A percentile compares a stretch with the other conserved stretches of the same genome.
phyloP scores from a whole-genome alignment of 1,140 invertebrate species.

The Armadillidium nasatum region DNA sequence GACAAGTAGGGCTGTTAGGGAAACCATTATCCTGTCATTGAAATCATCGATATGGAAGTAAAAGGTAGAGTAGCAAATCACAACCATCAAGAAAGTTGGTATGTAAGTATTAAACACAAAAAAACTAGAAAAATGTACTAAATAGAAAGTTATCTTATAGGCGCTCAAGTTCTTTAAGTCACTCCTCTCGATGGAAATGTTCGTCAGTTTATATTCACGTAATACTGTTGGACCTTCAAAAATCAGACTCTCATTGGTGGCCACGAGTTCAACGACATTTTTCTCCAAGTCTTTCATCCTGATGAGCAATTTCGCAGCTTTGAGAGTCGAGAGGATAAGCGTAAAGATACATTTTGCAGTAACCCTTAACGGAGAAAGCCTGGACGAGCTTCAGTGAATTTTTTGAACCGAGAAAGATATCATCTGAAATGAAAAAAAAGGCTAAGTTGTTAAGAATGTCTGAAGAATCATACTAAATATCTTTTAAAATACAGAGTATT shows the following conservation, averaged over 20 bases:
- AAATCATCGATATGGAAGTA: constrained; percentile 42
- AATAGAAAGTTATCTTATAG: constrained; percentile 25
- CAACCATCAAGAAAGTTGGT: constrained; percentile 44
- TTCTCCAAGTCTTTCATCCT: constrained; percentile 31
- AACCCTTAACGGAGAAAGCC: constrained; percentile 26
- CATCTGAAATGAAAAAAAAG: no score
- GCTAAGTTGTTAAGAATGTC: no score
- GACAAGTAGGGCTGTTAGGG: no score
- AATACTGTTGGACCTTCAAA: constrained; percentile 33
- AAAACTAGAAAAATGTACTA: constrained; percentile 40
- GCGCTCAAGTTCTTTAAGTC: constrained; percentile 37
- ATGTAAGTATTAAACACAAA: constrained; percentile 40
- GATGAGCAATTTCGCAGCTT: constrained; percentile 28
- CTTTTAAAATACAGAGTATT: no score
- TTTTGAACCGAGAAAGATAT: constrained; percentile 35
- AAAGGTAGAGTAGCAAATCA: constrained; percentile 40
- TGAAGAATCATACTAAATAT: no score
- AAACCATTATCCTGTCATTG: constrained; percentile 41
- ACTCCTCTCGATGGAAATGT: constrained; percentile 22
- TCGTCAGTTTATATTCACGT: constrained; percentile 32
- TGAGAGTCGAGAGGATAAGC: constrained; percentile 41
- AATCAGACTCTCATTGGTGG: constrained; percentile 9
- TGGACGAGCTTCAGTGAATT: constrained; percentile 42
- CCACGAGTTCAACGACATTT: constrained; percentile 32
- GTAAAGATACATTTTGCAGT: constrained; percentile 38